Conservation (phyloP, 2,888 invertebrate species). For the Tolmerus cingulatus region DNA sequence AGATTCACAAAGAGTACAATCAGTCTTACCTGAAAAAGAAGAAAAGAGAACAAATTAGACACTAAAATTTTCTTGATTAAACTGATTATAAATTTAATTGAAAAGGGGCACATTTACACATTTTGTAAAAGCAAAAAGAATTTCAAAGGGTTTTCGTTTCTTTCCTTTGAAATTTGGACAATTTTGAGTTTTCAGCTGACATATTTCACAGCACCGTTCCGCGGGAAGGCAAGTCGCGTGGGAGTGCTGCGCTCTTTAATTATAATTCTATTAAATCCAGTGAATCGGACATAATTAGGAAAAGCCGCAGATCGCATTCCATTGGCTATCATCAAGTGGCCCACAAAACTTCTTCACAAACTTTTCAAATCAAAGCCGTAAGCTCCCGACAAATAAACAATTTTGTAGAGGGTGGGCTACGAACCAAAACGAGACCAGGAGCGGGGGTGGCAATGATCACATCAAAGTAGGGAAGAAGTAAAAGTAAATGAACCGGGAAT, state of each 20-base stretch:
- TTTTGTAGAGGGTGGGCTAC: neutral
- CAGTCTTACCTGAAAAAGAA: neutral
- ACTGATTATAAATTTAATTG: neutral
- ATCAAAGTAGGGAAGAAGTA: conserved; percentile 22
- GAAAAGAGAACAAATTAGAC: neutral
- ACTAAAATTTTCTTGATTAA: neutral
- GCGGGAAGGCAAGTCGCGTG: neutral
- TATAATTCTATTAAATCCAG: conserved; percentile 14
- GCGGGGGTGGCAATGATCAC: conserved; percentile 26
- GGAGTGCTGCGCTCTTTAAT: neutral
- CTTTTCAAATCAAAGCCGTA: conserved; percentile 9
- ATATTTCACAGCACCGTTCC: neutral
- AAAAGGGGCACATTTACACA: neutral
- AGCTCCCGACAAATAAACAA: conserved; percentile 7
- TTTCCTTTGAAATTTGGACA: neutral
- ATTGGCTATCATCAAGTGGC: conserved; percentile 17
- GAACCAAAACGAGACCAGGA: neutral
- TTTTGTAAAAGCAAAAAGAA: neutral
- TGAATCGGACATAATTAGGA: conserved; percentile 4
- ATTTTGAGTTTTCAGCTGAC: neutral
- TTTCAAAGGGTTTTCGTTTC: neutral
- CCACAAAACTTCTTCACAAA: neutral
- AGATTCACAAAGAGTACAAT: neutral
- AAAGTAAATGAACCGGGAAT: conserved; percentile 33
- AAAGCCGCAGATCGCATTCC: conserved; percentile 18